Evolutionary conservation across 2,888 invertebrate genomes (phyloP).

Genomic region (Papilio protenor): DNA sequence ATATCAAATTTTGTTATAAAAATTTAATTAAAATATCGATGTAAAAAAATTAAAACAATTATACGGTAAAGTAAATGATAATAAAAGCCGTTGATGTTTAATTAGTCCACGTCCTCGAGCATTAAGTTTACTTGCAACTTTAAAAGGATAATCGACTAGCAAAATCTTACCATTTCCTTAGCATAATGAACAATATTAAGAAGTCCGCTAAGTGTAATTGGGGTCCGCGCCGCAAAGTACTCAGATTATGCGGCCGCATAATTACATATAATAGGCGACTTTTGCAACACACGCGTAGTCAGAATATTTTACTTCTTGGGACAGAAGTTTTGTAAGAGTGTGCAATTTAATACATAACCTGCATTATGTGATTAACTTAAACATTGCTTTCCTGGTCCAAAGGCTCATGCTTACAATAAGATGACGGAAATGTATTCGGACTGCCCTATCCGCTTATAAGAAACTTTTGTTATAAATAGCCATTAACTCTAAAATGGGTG

Average conservation of each 20-base stretch:
- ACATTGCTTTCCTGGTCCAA: slow-evolving; percentile 40
- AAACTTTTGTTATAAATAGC: not conserved
- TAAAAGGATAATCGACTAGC: slow-evolving; percentile 72
- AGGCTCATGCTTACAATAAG: slow-evolving; percentile 18
- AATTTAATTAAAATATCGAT: not conserved
- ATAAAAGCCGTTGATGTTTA: slow-evolving; percentile 45
- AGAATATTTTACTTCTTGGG: slow-evolving; percentile 72
- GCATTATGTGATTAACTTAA: slow-evolving; percentile 46
- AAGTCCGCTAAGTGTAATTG: slow-evolving; percentile 77
- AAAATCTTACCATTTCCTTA: slow-evolving; percentile 78
- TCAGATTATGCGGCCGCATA: slow-evolving; percentile 78
- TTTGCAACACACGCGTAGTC: slow-evolving; percentile 76
- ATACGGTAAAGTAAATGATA: slow-evolving; percentile 1
- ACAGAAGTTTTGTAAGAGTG: slow-evolving; percentile 73
- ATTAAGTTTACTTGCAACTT: slow-evolving; percentile 51
- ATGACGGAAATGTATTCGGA: slow-evolving; percentile 2
- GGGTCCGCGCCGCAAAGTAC: slow-evolving; percentile 74
- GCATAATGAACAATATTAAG: slow-evolving; percentile 81
- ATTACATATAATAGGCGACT: slow-evolving; percentile 79
- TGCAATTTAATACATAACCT: slow-evolving; percentile 56
- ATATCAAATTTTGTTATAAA: not conserved
- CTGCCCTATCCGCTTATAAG: not conserved
- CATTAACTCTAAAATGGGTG: not conserved
- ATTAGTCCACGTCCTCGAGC: slow-evolving; percentile 47
- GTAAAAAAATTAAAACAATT: not conserved